Percentiles rank a stretch among this genome's conserved stretches.
Evolutionary conservation across 1,140 invertebrate genomes (phyloP).

Genomic region (Cyphomyrmex costatus): DNA sequence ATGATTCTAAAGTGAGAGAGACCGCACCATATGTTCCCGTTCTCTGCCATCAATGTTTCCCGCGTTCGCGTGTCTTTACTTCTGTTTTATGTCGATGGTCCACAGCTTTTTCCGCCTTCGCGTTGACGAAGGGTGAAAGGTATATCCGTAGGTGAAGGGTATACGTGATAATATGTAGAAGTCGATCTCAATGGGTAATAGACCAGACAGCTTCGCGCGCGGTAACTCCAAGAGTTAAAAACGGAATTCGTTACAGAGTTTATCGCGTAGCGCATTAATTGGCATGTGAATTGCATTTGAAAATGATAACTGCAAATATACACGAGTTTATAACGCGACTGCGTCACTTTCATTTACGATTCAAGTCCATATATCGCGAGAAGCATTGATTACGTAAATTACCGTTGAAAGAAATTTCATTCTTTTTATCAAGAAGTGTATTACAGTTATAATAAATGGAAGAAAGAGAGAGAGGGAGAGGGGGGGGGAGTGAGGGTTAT

Average conservation of each 20-base stretch:
- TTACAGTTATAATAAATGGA: constrained; percentile 56
- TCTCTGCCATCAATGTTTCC: constrained; percentile 46
- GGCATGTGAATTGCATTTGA: constrained; percentile 19
- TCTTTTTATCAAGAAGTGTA: constrained; percentile 44
- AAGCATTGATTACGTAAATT: not conserved
- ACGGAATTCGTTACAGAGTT: constrained; percentile 32
- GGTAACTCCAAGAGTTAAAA: constrained; percentile 48
- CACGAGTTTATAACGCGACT: not conserved
- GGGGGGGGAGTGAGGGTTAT: not conserved
- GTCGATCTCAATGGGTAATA: constrained; percentile 48
- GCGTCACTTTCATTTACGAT: constrained; percentile 10
- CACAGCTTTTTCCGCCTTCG: constrained; percentile 68
- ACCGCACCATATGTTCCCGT: constrained; percentile 74
- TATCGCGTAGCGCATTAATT: constrained; percentile 40
- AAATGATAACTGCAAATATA: constrained; percentile 29
- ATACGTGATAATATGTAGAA: constrained; percentile 35
- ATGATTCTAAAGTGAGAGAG: constrained; percentile 48
- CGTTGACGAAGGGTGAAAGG: constrained; percentile 38
- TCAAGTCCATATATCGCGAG: not conserved
- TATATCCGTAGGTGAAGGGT: constrained; percentile 48
- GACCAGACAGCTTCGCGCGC: constrained; percentile 15
- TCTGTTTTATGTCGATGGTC: constrained; percentile 74
- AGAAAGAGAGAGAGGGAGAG: not conserved
- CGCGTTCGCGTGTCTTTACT: constrained; percentile 64
- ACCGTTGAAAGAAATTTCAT: constrained; percentile 18